These are phyloP conservation scores for Vireo griseus DNA, from an alignment of 2,797 vertebrate genomes.

Conservation along the genomic window DNA sequence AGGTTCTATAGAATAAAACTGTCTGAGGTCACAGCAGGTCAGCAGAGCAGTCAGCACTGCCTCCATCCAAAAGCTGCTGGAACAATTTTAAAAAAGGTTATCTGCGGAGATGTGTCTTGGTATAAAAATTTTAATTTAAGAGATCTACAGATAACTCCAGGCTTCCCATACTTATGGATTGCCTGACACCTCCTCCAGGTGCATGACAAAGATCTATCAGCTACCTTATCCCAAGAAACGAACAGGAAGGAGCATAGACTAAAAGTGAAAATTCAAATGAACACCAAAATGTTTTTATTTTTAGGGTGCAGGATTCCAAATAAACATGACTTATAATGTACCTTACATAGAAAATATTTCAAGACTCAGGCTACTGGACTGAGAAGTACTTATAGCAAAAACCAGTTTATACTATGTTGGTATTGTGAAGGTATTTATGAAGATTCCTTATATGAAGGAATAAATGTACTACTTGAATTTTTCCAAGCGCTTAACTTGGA, in stretches of 20 bases:
- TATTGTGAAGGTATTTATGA: neutral
- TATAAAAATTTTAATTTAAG: neutral
- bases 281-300: neutral
- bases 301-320: neutral
- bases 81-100: neutral
- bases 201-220: neutral
- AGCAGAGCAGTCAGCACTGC: neutral
- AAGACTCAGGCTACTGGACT: neutral
- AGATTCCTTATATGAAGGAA: neutral
- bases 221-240: neutral
- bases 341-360: neutral
- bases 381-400: neutral
- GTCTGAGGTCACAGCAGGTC: constrained; percentile 12
- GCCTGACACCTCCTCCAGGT: neutral
- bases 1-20: neutral
- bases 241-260: neutral
- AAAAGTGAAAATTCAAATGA: neutral
- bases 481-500: neutral
- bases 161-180: neutral
- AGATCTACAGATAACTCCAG: neutral
- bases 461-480: neutral
- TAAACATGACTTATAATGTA: neutral
- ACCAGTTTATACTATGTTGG: neutral
- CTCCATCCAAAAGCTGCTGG: neutral
- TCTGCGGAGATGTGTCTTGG: neutral